phyloP scores from a whole-genome alignment of 1,140 invertebrate species.

The Drosophila sp. region DNA sequence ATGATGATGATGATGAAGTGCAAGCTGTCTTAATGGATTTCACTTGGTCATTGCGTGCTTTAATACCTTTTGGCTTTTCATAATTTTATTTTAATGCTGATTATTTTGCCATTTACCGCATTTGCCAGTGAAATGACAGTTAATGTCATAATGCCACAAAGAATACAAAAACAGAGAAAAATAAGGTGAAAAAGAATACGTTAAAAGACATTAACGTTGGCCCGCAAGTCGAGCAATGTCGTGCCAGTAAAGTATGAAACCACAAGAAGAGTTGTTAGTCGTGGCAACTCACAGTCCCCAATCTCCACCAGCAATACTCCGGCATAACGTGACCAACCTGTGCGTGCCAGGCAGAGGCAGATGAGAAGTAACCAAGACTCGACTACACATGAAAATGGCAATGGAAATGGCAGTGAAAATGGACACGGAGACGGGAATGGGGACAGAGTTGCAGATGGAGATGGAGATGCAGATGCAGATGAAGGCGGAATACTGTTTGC shows the following conservation, averaged over 20 bases:
- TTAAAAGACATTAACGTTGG: constrained; percentile 58
- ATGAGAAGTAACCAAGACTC: constrained; percentile 30
- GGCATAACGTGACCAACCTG: constrained; percentile 71
- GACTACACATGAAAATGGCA: constrained; percentile 19
- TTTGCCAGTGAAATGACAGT: constrained; percentile 56
- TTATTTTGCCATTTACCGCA: constrained; percentile 63
- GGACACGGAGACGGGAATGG: constrained; percentile 2
- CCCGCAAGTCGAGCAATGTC: constrained; percentile 78
- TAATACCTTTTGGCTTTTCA: constrained; percentile 54
- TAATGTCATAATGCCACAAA: constrained; percentile 69
- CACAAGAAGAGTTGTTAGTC: constrained; percentile 45
- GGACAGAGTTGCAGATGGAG: not conserved
- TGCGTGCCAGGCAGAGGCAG: constrained; percentile 53
- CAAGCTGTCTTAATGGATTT: constrained; percentile 66
- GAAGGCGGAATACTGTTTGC: constrained; percentile 38
- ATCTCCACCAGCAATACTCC: constrained; percentile 12
- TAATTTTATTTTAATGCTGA: constrained; percentile 72
- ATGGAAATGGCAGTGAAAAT: not conserved
- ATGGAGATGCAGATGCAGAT: not conserved
- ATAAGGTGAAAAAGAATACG: constrained; percentile 4
- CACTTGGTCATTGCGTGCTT: constrained; percentile 71
- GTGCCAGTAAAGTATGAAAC: constrained; percentile 65
- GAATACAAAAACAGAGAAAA: not conserved
- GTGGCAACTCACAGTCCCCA: constrained; percentile 25
- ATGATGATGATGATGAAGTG: constrained; percentile 34